These are phyloP conservation scores for Jordanella pulchra DNA, from an alignment of 2,797 vertebrate species.

Conservation along the genomic window DNA sequence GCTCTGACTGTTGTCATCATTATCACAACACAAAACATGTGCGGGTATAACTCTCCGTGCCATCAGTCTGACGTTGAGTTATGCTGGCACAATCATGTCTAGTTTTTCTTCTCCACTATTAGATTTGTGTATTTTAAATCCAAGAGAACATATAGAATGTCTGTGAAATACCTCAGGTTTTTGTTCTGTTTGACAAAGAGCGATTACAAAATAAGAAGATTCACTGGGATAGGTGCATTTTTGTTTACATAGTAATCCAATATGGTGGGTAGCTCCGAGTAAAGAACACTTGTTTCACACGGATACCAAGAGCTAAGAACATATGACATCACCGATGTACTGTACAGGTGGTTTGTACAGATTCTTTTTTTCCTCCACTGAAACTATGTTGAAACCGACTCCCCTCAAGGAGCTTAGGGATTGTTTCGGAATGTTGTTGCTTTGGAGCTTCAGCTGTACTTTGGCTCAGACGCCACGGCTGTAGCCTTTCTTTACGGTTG, in stretches of 20 bases:
- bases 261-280: slow-evolving; percentile 1
- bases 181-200: not conserved
- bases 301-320: slow-evolving; percentile 4
- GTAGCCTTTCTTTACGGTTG: not conserved
- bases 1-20: slow-evolving; percentile 51
- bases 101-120: slow-evolving; percentile 5
- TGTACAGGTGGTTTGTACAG: slow-evolving; percentile 16
- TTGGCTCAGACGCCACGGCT: slow-evolving; percentile 20
- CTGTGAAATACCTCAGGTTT: not conserved
- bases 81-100: slow-evolving; percentile 26
- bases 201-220: not conserved
- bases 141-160: not conserved
- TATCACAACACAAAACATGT: slow-evolving; percentile 27
- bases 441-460: slow-evolving; percentile 50
- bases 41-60: slow-evolving; percentile 8
- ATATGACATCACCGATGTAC: slow-evolving; percentile 11
- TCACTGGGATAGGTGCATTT: not conserved
- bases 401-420: slow-evolving; percentile 60
- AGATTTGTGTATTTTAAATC: slow-evolving; percentile 1
- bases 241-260: not conserved
- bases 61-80: slow-evolving; percentile 27
- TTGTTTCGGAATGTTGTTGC: slow-evolving; percentile 73
- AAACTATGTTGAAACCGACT: slow-evolving; percentile 58
- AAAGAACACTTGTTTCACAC: not conserved
- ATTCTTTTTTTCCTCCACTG: slow-evolving; percentile 31